Conservation (phyloP, 2,888 invertebrate species). For the Calameuta idolon region DNA sequence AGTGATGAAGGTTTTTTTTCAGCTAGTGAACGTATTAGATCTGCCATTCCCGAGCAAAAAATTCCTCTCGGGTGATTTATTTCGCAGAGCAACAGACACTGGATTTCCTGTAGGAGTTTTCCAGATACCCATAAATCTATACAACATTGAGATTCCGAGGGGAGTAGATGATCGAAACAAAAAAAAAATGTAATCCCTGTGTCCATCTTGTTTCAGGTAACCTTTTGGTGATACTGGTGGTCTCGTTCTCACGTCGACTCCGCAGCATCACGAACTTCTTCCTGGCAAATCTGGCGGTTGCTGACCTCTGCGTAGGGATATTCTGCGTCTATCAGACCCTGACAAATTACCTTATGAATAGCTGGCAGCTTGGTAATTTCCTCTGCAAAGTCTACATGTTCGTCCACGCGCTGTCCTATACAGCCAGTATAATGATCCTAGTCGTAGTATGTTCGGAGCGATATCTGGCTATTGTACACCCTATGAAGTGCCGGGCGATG, state of each 20-base stretch:
- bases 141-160: not conserved
- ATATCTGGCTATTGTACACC: conserved; percentile 88
- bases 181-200: not conserved
- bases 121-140: not conserved
- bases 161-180: not conserved
- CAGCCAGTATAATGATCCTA: conserved; percentile 89
- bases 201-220: conserved; percentile 76
- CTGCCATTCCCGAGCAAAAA: not conserved
- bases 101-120: not conserved
- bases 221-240: conserved; percentile 87
- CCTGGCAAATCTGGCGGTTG: conserved; percentile 89
- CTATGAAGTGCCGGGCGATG: conserved; percentile 86
- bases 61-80: not conserved
- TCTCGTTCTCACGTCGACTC: conserved; percentile 83
- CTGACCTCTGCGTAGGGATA: conserved; percentile 91
- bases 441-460: conserved; percentile 89
- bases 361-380: conserved; percentile 86
- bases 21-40: too few relatives aligned
- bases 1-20: too few relatives aligned
- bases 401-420: conserved; percentile 88
- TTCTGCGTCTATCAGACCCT: conserved; percentile 93
- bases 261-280: conserved; percentile 93
- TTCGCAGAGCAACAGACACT: not conserved
- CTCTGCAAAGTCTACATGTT: conserved; percentile 94
- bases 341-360: conserved; percentile 81